Evolutionary conservation across 2,888 invertebrate genomes (phyloP).

Genomic region (Spisula solida): DNA sequence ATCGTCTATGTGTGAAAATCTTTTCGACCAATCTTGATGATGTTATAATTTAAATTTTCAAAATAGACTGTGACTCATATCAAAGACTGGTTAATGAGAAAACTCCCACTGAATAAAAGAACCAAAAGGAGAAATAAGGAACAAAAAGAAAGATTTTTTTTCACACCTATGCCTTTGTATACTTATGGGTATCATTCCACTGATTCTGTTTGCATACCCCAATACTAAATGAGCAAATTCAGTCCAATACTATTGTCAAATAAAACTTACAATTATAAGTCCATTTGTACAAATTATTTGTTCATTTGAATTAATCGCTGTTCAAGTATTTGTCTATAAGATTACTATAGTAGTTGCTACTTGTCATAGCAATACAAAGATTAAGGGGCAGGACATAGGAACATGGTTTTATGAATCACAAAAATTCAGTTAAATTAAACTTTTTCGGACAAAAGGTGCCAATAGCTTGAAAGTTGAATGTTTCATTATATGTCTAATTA

Average conservation of each 20-base stretch:
- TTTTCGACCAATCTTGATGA: constrained; percentile 34
- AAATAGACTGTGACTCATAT: constrained; percentile 31
- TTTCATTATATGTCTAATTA: constrained; percentile 23
- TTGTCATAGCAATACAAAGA: background rate
- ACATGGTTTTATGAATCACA: background rate
- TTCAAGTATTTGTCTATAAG: constrained; percentile 18
- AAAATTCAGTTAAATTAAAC: background rate
- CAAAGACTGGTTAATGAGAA: constrained; percentile 39
- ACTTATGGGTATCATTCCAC: constrained; percentile 2
- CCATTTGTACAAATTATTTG: constrained; percentile 34
- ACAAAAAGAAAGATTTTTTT: background rate
- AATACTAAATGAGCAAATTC: constrained; percentile 38
- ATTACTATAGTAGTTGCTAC: constrained; percentile 7
- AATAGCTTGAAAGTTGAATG: background rate
- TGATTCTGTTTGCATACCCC: constrained; percentile 31
- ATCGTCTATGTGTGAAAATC: constrained; percentile 40
- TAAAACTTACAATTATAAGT: constrained; percentile 23
- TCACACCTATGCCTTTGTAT: background rate
- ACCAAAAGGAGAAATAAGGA: background rate
- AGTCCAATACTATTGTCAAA: constrained; percentile 1
- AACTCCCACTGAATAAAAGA: constrained; percentile 32
- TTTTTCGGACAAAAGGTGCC: constrained; percentile 15
- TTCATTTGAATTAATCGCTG: constrained; percentile 31
- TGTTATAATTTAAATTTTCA: constrained; percentile 22
- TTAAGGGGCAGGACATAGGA: background rate